phyloP scores from a whole-genome alignment of 2,113 vertebrate species.

The Morone chrysops region DNA sequence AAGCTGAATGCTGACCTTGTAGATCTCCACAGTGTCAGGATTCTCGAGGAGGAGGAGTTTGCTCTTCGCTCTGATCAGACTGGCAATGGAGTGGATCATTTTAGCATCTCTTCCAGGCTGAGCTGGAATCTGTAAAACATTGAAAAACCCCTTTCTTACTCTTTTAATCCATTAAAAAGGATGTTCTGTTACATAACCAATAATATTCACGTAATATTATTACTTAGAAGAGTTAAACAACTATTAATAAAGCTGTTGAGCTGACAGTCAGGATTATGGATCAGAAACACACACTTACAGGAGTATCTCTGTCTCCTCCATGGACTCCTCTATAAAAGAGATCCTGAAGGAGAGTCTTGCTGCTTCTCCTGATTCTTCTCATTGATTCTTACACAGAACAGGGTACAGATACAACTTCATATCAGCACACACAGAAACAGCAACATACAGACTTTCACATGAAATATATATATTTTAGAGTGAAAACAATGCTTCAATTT shows the following conservation, averaged over 20 bases:
- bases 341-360: conserved; percentile 70
- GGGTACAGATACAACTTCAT: not conserved
- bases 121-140: conserved; percentile 59
- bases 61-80: conserved; percentile 74
- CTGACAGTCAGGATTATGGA: not conserved
- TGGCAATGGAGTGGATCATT: conserved; percentile 74
- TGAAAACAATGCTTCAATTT: too few relatives aligned
- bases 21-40: conserved; percentile 75
- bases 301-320: conserved; percentile 64
- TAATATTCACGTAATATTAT: not conserved
- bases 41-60: conserved; percentile 78
- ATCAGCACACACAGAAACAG: not conserved
- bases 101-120: conserved; percentile 58
- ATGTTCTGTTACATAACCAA: not conserved
- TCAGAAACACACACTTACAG: conserved; percentile 58
- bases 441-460: not conserved
- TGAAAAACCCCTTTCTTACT: not conserved
- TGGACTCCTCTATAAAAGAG: conserved; percentile 57
- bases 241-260: not conserved
- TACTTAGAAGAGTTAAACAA: not conserved
- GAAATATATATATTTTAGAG: not conserved
- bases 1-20: conserved; percentile 65
- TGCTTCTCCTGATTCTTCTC: conserved; percentile 71
- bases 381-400: conserved; percentile 32
- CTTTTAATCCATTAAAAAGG: conserved; percentile 4